These are phyloP conservation scores for Crotalus helleri DNA, from an alignment of 2,113 vertebrate species.

Conservation along the genomic window DNA sequence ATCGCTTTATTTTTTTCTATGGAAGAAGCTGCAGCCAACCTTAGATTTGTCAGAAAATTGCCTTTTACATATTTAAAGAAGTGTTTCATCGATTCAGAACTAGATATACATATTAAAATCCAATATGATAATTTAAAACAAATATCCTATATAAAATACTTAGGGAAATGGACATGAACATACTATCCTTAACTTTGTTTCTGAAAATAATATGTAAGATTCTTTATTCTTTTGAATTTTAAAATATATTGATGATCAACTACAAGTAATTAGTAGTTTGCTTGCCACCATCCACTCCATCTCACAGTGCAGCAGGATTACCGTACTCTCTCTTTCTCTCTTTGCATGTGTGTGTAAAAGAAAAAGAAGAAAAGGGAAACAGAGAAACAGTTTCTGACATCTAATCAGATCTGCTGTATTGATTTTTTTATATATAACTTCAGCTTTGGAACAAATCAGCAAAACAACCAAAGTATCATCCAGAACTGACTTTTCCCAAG, in stretches of 20 bases:
- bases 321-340: background rate
- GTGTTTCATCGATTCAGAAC: background rate
- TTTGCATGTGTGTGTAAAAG: background rate
- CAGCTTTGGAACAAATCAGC: conserved; percentile 52
- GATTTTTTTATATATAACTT: conserved; percentile 51
- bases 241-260: conserved; percentile 11
- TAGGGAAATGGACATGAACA: background rate
- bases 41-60: background rate
- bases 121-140: background rate
- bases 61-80: background rate
- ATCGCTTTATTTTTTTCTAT: background rate
- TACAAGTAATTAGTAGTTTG: conserved; percentile 30
- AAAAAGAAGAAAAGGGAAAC: conserved; percentile 46
- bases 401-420: conserved; percentile 62
- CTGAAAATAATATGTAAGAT: conserved; percentile 17
- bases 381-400: conserved; percentile 61
- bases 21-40: background rate
- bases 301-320: conserved; percentile 1
- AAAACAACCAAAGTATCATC: conserved; percentile 37
- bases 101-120: background rate
- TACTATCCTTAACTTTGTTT: conserved; percentile 16
- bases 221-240: conserved; percentile 19
- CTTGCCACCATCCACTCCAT: background rate
- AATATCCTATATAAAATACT: background rate
- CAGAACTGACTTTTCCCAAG: background rate